Evolutionary conservation across 1,140 invertebrate species (phyloP).

Genomic region (Zophobas atratus): DNA sequence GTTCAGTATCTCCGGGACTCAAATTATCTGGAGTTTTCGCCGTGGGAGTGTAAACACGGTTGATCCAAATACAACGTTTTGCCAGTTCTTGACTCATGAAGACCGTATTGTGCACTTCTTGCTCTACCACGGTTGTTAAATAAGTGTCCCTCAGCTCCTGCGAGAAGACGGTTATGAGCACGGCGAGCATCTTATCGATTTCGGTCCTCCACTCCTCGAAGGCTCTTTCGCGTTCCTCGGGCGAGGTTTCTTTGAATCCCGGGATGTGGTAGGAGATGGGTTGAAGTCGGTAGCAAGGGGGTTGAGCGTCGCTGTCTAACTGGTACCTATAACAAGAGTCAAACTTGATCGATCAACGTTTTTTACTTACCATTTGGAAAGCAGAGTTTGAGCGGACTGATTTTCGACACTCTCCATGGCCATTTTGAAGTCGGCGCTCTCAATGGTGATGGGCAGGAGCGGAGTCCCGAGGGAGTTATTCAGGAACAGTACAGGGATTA

Average conservation of each 20-base stretch:
- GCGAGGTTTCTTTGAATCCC: slow-evolving; percentile 69
- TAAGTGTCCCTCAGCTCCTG: slow-evolving; percentile 84
- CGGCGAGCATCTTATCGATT: slow-evolving; percentile 75
- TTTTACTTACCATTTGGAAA: slow-evolving; percentile 79
- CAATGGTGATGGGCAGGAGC: slow-evolving; percentile 82
- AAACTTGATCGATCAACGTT: neutral
- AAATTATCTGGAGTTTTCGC: slow-evolving; percentile 69
- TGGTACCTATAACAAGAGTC: slow-evolving; percentile 64
- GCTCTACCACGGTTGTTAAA: slow-evolving; percentile 84
- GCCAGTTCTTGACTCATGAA: slow-evolving; percentile 83
- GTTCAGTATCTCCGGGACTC: slow-evolving; percentile 72
- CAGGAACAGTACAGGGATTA: slow-evolving; percentile 83
- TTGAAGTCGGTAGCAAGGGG: slow-evolving; percentile 83
- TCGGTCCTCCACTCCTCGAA: slow-evolving; percentile 74
- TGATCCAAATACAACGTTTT: slow-evolving; percentile 83
- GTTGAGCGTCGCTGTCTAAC: slow-evolving; percentile 72
- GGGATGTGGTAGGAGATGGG: slow-evolving; percentile 73
- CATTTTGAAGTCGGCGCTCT: slow-evolving; percentile 83
- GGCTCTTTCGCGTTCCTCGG: slow-evolving; percentile 68
- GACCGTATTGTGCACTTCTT: slow-evolving; percentile 85
- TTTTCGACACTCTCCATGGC: slow-evolving; percentile 78
- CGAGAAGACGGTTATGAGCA: slow-evolving; percentile 80
- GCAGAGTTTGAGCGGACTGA: slow-evolving; percentile 67
- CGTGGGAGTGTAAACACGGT: slow-evolving; percentile 70
- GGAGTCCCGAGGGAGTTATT: slow-evolving; percentile 82